Evolutionary conservation across 1,140 invertebrate species (phyloP).

Genomic region (Apis laboriosa): DNA sequence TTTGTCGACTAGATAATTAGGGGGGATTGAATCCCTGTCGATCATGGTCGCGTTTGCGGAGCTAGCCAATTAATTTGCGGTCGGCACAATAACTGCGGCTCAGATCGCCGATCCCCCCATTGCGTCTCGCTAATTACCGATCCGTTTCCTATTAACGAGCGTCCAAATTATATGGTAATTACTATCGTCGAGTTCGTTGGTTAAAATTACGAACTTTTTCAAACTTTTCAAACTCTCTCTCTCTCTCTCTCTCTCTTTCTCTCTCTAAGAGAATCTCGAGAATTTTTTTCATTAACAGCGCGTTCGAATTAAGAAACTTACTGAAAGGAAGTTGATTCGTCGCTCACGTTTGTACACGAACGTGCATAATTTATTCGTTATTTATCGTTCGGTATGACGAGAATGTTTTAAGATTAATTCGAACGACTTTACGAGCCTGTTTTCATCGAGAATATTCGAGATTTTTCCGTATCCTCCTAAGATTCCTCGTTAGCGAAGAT

Average conservation of each 20-base stretch:
- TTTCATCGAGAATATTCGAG: neutral
- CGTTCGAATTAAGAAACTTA: too few relatives aligned
- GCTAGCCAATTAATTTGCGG: conserved; percentile 64
- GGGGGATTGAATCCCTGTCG: conserved; percentile 35
- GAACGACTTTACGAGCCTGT: neutral
- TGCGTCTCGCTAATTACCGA: conserved; percentile 62
- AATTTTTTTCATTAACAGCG: too few relatives aligned
- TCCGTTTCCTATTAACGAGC: conserved; percentile 32
- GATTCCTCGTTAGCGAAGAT: conserved; percentile 62
- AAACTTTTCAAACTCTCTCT: neutral
- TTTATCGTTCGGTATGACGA: too few relatives aligned
- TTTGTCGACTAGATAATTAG: conserved; percentile 19
- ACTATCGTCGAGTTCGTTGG: neutral
- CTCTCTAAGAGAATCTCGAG: too few relatives aligned
- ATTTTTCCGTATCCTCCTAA: conserved; percentile 1
- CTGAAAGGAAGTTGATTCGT: too few relatives aligned
- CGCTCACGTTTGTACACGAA: too few relatives aligned
- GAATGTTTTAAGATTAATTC: neutral
- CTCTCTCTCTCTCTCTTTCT: too few relatives aligned
- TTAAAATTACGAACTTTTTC: neutral
- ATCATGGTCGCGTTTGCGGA: conserved; percentile 39
- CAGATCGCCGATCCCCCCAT: conserved; percentile 45
- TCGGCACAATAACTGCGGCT: conserved; percentile 29
- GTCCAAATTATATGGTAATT: conserved; percentile 5
- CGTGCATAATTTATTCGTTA: too few relatives aligned